These are phyloP conservation scores for Griposia aprilina DNA, from an alignment of 2,888 invertebrate genomes.

Conservation along the genomic window DNA sequence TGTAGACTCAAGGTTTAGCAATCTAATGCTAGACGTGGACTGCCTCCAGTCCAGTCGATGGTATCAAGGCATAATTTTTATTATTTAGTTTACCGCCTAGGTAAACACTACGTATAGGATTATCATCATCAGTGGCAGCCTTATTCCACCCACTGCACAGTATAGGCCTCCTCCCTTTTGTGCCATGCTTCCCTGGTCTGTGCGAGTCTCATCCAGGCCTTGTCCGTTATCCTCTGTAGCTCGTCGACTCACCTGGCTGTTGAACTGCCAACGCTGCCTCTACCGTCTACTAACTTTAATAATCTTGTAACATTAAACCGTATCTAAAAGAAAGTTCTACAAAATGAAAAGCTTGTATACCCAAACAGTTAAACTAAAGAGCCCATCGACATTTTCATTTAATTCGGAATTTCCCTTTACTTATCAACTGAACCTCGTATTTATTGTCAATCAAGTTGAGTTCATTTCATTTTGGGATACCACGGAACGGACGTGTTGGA, in stretches of 20 bases:
- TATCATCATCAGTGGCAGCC: not conserved
- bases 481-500: conserved; percentile 16
- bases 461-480: conserved; percentile 48
- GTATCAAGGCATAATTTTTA: not conserved
- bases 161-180: not conserved
- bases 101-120: not conserved
- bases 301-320: not conserved
- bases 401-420: conserved; percentile 6
- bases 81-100: not conserved
- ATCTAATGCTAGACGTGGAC: not conserved
- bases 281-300: not conserved
- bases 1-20: not conserved
- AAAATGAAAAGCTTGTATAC: conserved; percentile 8
- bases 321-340: conserved; percentile 4
- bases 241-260: not conserved
- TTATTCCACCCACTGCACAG: not conserved
- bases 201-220: not conserved
- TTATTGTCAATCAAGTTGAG: conserved; percentile 41
- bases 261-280: not conserved
- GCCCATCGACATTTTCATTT: conserved; percentile 23
- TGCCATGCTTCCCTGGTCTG: not conserved
- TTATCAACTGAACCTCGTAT: conserved; percentile 46
- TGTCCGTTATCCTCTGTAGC: not conserved
- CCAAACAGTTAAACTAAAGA: conserved; percentile 17
- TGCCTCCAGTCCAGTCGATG: not conserved